Conservation (phyloP, 2,888 invertebrate species). For the Andrena haemorrhoa region DNA sequence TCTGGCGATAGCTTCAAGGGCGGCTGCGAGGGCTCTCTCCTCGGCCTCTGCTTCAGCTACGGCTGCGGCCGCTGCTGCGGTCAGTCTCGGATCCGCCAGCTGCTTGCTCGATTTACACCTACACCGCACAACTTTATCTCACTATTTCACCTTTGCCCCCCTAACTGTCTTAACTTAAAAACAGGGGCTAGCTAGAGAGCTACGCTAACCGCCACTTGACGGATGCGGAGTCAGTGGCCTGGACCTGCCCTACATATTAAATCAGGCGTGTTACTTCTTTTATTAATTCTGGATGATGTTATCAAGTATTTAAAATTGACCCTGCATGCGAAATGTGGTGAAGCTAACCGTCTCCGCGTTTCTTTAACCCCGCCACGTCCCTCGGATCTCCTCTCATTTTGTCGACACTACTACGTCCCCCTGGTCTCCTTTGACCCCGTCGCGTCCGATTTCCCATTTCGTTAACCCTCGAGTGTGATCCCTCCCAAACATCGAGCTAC, state of each 20-base stretch:
- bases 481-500: too few relatives aligned
- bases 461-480: too few relatives aligned
- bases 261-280: neutral
- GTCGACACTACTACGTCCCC: too few relatives aligned
- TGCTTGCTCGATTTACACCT: conserved; percentile 85
- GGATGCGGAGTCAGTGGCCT: too few relatives aligned
- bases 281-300: too few relatives aligned
- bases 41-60: conserved; percentile 90
- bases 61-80: conserved; percentile 90
- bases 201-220: neutral
- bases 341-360: too few relatives aligned
- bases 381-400: too few relatives aligned
- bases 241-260: neutral
- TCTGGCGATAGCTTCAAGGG: conserved; percentile 89
- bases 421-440: too few relatives aligned
- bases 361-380: too few relatives aligned
- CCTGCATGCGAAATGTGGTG: too few relatives aligned
- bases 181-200: neutral
- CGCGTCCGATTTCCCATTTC: too few relatives aligned
- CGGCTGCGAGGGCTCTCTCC: conserved; percentile 91
- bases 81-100: conserved; percentile 90
- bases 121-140: conserved; percentile 30
- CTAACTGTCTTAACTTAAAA: neutral
- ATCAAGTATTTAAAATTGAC: too few relatives aligned
- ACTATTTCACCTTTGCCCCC: conserved; percentile 5